A percentile compares a stretch with the other conserved stretches of the same genome.
These are phyloP conservation scores for Raphicerus campestris DNA, from an alignment of 2,113 vertebrate genomes.

Conservation along the genomic window DNA sequence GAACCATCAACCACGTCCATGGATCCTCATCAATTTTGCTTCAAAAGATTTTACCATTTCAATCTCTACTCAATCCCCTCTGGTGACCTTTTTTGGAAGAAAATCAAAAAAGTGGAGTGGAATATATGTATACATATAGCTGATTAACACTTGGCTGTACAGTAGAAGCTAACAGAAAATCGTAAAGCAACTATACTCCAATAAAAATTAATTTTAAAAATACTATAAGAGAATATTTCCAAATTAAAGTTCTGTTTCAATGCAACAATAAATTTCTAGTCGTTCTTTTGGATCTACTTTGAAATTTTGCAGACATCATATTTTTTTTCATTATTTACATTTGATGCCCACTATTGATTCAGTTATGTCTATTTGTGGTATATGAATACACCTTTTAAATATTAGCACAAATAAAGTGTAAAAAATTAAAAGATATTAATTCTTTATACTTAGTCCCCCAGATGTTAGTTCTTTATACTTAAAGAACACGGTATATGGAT, in stretches of 20 bases:
- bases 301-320: neutral
- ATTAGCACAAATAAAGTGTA: neutral
- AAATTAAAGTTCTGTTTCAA: neutral
- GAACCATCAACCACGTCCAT: neutral
- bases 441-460: neutral
- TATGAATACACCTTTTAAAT: neutral
- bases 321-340: neutral
- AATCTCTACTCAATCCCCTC: neutral
- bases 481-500: neutral
- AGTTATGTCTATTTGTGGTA: neutral
- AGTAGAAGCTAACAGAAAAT: neutral
- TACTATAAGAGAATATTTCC: neutral
- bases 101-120: neutral
- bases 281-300: neutral
- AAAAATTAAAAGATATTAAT: neutral
- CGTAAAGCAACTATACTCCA: neutral
- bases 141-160: neutral
- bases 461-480: neutral
- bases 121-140: neutral
- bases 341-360: neutral
- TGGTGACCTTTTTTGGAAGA: neutral
- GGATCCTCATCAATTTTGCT: neutral
- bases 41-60: neutral
- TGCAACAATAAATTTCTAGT: neutral
- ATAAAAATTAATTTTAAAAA: neutral